phyloP scores from a whole-genome alignment of 1,140 invertebrate species.

The Cecropterus lyciades region DNA sequence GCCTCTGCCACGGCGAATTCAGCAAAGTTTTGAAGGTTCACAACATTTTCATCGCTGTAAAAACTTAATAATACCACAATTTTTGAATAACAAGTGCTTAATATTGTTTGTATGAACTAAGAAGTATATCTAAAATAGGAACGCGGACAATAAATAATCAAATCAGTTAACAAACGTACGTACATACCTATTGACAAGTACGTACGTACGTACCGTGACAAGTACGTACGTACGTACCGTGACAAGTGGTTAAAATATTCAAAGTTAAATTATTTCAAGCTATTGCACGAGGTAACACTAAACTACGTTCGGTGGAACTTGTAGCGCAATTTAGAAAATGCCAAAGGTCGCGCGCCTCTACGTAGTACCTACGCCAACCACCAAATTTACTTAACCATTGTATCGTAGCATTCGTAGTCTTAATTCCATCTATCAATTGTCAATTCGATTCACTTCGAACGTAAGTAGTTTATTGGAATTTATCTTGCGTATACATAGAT shows the following conservation, averaged over 20 bases:
- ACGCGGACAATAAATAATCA: too few relatives aligned
- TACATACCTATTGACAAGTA: too few relatives aligned
- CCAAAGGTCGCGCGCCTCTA: constrained; percentile 37
- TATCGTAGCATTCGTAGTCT: constrained; percentile 9
- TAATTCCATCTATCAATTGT: constrained; percentile 19
- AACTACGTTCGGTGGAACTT: constrained; percentile 24
- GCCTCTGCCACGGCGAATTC: constrained; percentile 8
- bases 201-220: too few relatives aligned
- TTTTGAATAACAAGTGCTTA: too few relatives aligned
- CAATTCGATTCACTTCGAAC: constrained; percentile 17
- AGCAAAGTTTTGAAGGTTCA: constrained; percentile 2
- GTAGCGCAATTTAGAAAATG: constrained; percentile 36
- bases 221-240: too few relatives aligned
- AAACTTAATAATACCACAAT: neutral
- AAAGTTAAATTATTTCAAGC: constrained; percentile 14
- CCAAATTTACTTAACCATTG: constrained; percentile 14
- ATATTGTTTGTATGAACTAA: too few relatives aligned
- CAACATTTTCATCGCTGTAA: neutral
- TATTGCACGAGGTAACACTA: constrained; percentile 8
- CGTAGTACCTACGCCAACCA: constrained; percentile 8
- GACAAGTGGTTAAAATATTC: neutral
- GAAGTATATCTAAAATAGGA: too few relatives aligned
- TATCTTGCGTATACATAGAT: neutral
- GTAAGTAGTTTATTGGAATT: constrained; percentile 17
- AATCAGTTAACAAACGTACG: too few relatives aligned